A percentile compares a stretch with the other conserved stretches of the same genome.
Conservation (phyloP, 2,797 vertebrate genomes). For the Lophotriccus pileatus region DNA sequence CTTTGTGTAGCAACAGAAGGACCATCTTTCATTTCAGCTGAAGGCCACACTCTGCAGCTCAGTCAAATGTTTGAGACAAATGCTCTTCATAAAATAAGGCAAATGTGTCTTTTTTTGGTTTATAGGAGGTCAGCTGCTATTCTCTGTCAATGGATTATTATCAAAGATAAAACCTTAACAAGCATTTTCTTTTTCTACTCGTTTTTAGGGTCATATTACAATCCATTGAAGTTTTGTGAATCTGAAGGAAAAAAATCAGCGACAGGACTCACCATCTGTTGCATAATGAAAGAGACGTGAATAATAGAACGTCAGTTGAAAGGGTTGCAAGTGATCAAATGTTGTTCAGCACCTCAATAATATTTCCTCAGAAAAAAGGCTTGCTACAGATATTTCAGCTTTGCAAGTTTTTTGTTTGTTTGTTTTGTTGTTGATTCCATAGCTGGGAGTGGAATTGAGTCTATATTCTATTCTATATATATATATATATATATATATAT, state of each 20-base stretch:
- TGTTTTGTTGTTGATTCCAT: slow-evolving; percentile 34
- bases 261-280: slow-evolving; percentile 46
- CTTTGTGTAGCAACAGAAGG: slow-evolving; percentile 68
- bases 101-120: slow-evolving; percentile 60
- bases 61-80: slow-evolving; percentile 65
- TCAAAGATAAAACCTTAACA: slow-evolving; percentile 56
- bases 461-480: not conserved
- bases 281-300: slow-evolving; percentile 58
- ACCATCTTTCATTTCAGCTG: slow-evolving; percentile 67
- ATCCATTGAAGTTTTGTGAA: slow-evolving; percentile 37
- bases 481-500: not conserved
- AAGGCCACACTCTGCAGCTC: slow-evolving; percentile 68
- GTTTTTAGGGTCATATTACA: slow-evolving; percentile 44
- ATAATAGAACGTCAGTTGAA: slow-evolving; percentile 56
- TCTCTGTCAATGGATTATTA: slow-evolving; percentile 58
- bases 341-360: slow-evolving; percentile 66
- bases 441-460: not conserved
- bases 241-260: slow-evolving; percentile 22
- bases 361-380: slow-evolving; percentile 62
- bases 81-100: slow-evolving; percentile 57
- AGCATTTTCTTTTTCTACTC: slow-evolving; percentile 40
- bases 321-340: slow-evolving; percentile 51
- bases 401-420: slow-evolving; percentile 35
- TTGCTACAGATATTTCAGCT: slow-evolving; percentile 4
- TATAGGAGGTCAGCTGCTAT: slow-evolving; percentile 43